Base-by-base conservation (phyloP, 1,140 invertebrate genomes). In the Plectus sambesii region DNA sequence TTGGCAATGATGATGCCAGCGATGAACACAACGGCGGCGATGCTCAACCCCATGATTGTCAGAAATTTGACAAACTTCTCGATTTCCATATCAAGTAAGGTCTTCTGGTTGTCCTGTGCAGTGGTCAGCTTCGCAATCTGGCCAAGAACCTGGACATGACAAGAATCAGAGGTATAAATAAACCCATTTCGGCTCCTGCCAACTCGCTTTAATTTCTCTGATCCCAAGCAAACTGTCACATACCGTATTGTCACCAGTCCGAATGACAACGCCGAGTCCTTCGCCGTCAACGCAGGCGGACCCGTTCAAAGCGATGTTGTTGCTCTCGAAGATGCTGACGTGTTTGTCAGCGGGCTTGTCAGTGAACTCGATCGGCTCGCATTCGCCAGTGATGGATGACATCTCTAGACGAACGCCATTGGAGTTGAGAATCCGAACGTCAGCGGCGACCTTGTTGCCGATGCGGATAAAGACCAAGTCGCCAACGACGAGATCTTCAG, bases 391-490 rank as follows among this genome's bases (percentile, higher is more conserved):
- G 23, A 84, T 73, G 2, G 81, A 82, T 1, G 81, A 81, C 67
- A 82, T 82, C 61, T 84, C 82, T 0, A 83, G 80, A 54, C 64
- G 52, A 29, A 65, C 70, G 81, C 61, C 38, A n/a, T 37, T 44
- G 22, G 84, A 81, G 72, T 87, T 83, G 67, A 92, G 82, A 59
- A 93, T 83, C 58, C 87, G 78, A 62, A 92, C 80, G 71, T 93
- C 88, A 60, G 88, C 88, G 38, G 88, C 88, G 66, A 94, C 87
- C 61, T 86, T 77, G 72, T 90, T 87, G 56, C 87, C 87, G 73
- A 87, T 87, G 73, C 90, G 90, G 30, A 93, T 85, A 68, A 89
- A 84, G 66, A 93, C 86, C 56, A 93, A 81, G 70, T 93, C 88
- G 33, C 88, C 88, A 49, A 89, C 74, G 19, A 89, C 87, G 47